Base-by-base conservation (phyloP, 2,113 vertebrate species). In the Thermophis baileyi region DNA sequence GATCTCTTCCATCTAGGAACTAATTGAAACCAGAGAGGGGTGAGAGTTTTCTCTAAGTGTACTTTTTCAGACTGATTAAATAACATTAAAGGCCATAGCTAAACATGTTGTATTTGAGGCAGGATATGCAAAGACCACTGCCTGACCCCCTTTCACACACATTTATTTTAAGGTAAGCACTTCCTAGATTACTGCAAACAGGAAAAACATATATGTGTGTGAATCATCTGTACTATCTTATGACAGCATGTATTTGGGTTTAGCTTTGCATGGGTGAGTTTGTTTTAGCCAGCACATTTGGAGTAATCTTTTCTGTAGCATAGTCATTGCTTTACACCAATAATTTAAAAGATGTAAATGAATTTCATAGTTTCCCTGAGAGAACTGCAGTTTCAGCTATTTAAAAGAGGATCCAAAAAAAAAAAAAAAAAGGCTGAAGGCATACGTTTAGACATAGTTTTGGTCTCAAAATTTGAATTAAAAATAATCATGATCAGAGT, bases 1-100 rank as follows among this genome's bases (percentile, higher is more conserved):
- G 54, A 81, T 87, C 87, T 85, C 63, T 89, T 85, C 88, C 50
- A 89, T 89, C 87, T 81, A 85, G 63, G 87, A 51, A 55, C 81
- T 89, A 92, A 89, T 20, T n/a, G 91, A 89, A 92, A 92, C 35
- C 60, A 16, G 88, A 92, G 87, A 92, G 16, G 60, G 91, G 87
- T 89, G 87, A 92, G 63, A 92, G 40, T 53, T 92, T 87, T 89
- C 51, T 85, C 86, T 40, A 46, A 25, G 44, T 1, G 4, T 27
- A 89, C 35, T 35, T 89, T 85, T 46, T 57, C 44, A 92, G 55
- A 92, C 49, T 53, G 27, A 85, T 92, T 49, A 92, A 92, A 92
- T 89, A 85, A 85, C 89, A 69, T 89, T 85, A 22, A 89, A 85
- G 60, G 25, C 69, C 10, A 55, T 3, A n/a, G 69, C 25, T 86